Conservation (phyloP, 2,113 vertebrate genomes). For the Alethe diademata region DNA sequence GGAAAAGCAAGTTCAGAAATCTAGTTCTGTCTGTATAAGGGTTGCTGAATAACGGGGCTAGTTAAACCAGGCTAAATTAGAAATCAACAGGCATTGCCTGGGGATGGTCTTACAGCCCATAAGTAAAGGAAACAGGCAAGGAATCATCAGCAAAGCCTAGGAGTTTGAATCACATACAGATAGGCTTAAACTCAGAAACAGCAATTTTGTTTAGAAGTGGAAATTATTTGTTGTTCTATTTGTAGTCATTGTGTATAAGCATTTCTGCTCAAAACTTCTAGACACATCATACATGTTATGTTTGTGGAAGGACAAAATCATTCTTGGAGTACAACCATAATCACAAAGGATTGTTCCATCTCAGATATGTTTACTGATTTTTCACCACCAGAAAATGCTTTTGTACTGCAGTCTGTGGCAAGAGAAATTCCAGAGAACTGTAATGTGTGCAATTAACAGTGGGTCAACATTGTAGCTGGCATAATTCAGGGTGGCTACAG, state of each 20-base stretch:
- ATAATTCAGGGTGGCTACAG: not conserved
- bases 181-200: not conserved
- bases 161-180: not conserved
- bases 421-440: conserved; percentile 28
- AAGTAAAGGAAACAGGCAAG: conserved; percentile 12
- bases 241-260: not conserved
- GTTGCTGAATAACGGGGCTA: not conserved
- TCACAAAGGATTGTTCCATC: not conserved
- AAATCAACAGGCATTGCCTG: not conserved
- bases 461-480: not conserved
- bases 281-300: not conserved
- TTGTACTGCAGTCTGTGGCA: not conserved
- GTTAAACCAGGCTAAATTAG: conserved; percentile 9
- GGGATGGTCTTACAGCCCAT: not conserved
- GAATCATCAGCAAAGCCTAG: conserved; percentile 1
- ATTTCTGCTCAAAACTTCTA: not conserved
- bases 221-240: not conserved
- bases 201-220: not conserved
- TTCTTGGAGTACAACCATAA: not conserved
- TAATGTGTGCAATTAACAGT: not conserved
- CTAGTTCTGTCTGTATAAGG: not conserved
- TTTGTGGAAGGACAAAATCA: not conserved
- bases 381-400: not conserved
- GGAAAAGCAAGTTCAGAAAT: not conserved
- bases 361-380: not conserved